phyloP scores from a whole-genome alignment of 2,888 invertebrate species.

The Drosophila tanythrix region DNA sequence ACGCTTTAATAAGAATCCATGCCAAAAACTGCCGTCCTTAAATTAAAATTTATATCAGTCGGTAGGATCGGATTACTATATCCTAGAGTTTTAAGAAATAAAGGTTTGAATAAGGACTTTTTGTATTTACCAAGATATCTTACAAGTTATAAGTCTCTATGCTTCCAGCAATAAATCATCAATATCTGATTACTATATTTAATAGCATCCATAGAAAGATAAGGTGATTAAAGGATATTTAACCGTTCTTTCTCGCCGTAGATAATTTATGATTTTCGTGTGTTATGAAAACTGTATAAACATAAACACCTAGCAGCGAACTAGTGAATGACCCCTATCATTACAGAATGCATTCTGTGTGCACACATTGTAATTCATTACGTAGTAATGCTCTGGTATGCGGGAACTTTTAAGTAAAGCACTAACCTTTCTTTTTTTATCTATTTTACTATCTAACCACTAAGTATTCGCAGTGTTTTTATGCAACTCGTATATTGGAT shows the following conservation, averaged over 20 bases:
- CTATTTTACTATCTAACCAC: neutral
- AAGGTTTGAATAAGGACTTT: neutral
- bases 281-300: neutral
- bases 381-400: neutral
- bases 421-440: neutral
- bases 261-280: neutral
- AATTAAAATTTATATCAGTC: neutral
- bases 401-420: neutral
- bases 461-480: neutral
- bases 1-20: neutral
- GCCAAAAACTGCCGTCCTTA: neutral
- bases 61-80: neutral
- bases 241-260: neutral
- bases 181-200: neutral
- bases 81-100: neutral
- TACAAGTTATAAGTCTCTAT: neutral
- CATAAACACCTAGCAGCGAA: neutral
- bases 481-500: neutral
- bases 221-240: neutral
- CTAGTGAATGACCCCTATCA: neutral
- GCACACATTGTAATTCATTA: neutral
- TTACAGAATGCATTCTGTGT: neutral
- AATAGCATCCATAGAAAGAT: neutral
- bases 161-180: neutral
- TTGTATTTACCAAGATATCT: neutral